Evolutionary conservation across 1,140 invertebrate species (phyloP), one percentile per base, ranked within the genome.

Genomic region (Trichomalopsis sarcophagae): DNA sequence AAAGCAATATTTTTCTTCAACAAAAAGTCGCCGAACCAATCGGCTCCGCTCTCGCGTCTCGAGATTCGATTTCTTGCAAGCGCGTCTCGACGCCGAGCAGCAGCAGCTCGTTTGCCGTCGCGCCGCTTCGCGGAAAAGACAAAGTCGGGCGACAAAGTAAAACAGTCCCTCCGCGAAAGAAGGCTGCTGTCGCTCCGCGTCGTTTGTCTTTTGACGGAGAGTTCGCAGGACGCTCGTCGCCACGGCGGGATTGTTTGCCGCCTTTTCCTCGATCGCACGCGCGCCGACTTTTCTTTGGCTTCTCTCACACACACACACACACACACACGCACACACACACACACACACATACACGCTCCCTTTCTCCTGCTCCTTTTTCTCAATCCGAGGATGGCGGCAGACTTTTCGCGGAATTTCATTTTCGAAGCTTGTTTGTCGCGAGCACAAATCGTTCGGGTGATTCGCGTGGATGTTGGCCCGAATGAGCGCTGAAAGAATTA

Each of bases 131-230:
- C n/a, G 7, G 68, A 79, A 84, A 80, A 84, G 83, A 80, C 77
- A 84, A 80, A 84, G 77, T 80, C 83, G 69, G 66, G 47, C 66
- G 47, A 40, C 68, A 84, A 84, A 84, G 77, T 84, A 84, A 80
- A 84, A 80, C 69, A 84, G 14, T 82, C 21, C 47, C 30, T n/a
- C n/a, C 74, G 36, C 55, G 36, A 81, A 81, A 81, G 66, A 81
- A 81, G 40, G 30, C 71, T 66, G 30, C 82, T 74, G 83, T 84
- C 82, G 66, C 44, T 71, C 21, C 27, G 62, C 73, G 68, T 84
- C 83, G 77, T 84, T 84, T 84, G 69, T 84, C 83, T 84, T 84
- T 84, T 74, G 77, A 84, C 30, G 77, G 50, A 79, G 71, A 71
- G 47, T 74, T 27, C 33, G 36, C 30, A 27, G 47, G 17, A 11